Evolutionary conservation across 1,140 invertebrate species (phyloP).

Genomic region (Zaprionus taronus): DNA sequence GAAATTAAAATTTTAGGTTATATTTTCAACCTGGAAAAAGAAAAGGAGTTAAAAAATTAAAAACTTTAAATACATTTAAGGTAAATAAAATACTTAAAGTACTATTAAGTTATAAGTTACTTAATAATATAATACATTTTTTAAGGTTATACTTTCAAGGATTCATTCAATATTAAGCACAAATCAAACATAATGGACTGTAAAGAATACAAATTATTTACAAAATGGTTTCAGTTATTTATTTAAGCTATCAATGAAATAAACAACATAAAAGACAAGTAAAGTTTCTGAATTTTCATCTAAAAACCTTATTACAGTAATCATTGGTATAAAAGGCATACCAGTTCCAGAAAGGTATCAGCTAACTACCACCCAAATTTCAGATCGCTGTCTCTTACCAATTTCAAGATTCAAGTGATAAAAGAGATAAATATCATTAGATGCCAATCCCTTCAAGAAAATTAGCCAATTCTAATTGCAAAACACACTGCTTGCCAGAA

Average conservation of each 20-base stretch:
- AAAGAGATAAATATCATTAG: not conserved
- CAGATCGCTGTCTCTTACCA: not conserved
- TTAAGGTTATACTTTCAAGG: too few species aligned
- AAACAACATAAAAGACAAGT: too few species aligned
- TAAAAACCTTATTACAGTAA: not conserved
- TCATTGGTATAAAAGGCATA: not conserved
- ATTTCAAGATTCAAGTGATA: not conserved
- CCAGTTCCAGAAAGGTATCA: not conserved
- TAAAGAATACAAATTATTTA: not conserved
- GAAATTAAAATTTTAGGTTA: too few species aligned
- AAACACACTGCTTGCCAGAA: not conserved
- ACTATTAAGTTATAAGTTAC: too few species aligned
- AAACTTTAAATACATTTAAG: not conserved
- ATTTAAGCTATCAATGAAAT: too few species aligned
- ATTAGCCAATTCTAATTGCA: not conserved
- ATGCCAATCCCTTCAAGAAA: not conserved
- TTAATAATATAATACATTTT: too few species aligned
- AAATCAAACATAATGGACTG: too few species aligned
- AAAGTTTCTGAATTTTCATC: not conserved
- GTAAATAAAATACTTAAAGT: too few species aligned
- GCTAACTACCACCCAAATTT: not conserved
- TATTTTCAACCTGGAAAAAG: too few species aligned
- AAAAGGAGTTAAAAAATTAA: fast-evolving
- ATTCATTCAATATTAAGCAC: too few species aligned
- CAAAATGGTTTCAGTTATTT: not conserved